A percentile compares a stretch with the other conserved stretches of the same genome.
Evolutionary conservation across 2,113 vertebrate species (phyloP).

Genomic region (Trogon surrucura): DNA sequence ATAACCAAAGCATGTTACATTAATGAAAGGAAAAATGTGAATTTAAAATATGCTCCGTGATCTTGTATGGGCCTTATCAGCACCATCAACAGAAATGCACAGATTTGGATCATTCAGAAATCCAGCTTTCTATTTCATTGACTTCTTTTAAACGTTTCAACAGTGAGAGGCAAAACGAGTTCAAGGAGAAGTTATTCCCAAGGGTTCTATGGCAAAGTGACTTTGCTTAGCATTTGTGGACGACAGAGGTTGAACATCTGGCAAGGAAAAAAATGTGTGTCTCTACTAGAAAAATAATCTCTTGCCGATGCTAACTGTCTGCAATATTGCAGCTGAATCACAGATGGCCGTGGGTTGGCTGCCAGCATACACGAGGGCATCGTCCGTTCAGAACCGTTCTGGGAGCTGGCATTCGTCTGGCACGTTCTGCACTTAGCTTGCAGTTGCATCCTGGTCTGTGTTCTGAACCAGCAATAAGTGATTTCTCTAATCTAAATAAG

Average conservation of each 20-base stretch:
- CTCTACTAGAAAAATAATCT: slow-evolving; percentile 21
- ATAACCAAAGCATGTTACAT: background rate
- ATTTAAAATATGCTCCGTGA: background rate
- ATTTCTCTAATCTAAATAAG: background rate
- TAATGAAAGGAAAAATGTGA: background rate
- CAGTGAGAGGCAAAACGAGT: background rate
- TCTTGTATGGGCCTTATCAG: background rate
- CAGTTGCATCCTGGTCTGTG: background rate
- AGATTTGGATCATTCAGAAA: background rate
- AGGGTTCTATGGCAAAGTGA: background rate
- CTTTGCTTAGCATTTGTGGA: slow-evolving; percentile 11
- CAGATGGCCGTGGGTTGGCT: background rate
- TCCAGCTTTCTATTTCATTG: background rate
- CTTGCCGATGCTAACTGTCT: slow-evolving; percentile 38
- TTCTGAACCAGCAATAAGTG: background rate
- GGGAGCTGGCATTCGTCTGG: background rate
- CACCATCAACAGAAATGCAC: background rate
- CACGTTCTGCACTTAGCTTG: background rate
- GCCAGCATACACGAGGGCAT: slow-evolving; percentile 12
- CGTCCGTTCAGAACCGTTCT: background rate
- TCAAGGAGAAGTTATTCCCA: background rate
- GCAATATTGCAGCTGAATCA: slow-evolving; percentile 2
- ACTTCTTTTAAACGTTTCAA: background rate
- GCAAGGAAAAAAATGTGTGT: background rate
- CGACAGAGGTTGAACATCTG: slow-evolving; percentile 1